A percentile compares a stretch with the other conserved stretches of the same genome.
These are phyloP conservation scores for Pandion haliaetus DNA, from an alignment of 2,113 vertebrate genomes.

Conservation along the genomic window DNA sequence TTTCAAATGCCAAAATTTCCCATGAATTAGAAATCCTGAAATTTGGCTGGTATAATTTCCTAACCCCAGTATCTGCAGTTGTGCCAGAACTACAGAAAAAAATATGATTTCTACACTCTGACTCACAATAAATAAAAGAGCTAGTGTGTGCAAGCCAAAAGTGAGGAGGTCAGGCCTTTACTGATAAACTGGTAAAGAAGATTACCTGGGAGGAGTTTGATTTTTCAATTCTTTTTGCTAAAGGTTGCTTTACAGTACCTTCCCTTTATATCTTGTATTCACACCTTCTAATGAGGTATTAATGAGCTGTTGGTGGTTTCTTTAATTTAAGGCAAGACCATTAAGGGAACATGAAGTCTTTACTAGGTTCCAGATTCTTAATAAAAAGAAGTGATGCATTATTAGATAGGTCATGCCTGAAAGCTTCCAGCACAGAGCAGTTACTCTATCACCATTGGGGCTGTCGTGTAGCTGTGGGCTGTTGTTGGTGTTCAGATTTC, in stretches of 20 bases:
- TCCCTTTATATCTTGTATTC: background rate
- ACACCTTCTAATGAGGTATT: constrained; percentile 36
- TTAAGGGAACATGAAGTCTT: background rate
- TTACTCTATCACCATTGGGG: background rate
- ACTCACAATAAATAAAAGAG: constrained; percentile 4
- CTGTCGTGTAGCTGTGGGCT: background rate
- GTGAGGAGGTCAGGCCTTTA: background rate
- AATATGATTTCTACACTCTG: constrained; percentile 23
- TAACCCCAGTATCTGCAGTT: background rate
- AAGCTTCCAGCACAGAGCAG: background rate
- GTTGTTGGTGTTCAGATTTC: background rate
- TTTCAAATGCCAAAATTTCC: constrained; percentile 25
- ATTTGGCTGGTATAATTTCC: background rate
- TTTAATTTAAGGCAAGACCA: background rate
- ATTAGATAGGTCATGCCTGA: background rate
- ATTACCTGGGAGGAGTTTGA: background rate
- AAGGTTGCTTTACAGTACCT: background rate
- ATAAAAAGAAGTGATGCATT: constrained; percentile 4
- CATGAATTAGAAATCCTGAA: constrained; percentile 35
- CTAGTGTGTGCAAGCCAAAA: background rate
- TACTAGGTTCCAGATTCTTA: background rate
- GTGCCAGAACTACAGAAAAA: background rate
- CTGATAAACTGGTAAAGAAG: background rate
- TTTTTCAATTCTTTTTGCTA: background rate
- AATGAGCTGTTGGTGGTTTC: constrained; percentile 41